A percentile compares a stretch with the other conserved stretches of the same genome.
Conservation (phyloP, 2,888 invertebrate species). For the Fragum whitleyi region DNA sequence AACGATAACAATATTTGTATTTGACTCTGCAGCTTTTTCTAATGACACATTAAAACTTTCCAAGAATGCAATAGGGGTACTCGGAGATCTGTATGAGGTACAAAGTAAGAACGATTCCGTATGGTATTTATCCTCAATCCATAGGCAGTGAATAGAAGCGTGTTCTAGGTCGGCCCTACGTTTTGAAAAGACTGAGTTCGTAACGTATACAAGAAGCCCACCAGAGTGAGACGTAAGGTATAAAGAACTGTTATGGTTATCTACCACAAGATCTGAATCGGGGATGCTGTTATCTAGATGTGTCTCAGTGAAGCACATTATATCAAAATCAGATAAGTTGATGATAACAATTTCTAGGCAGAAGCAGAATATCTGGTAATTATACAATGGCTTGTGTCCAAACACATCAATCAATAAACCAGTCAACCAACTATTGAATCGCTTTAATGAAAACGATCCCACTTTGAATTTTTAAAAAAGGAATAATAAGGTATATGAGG, state of each 20-base stretch:
- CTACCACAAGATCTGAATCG: not conserved
- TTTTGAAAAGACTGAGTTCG: not conserved
- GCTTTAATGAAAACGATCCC: too few species aligned
- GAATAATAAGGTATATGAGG: too few species aligned
- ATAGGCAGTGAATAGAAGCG: not conserved
- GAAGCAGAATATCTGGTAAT: too few species aligned
- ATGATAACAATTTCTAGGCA: too few species aligned
- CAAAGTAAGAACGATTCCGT: not conserved
- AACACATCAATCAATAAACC: too few species aligned
- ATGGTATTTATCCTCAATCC: slow-evolving; percentile 6
- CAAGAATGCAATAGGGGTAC: not conserved
- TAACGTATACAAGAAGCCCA: slow-evolving; percentile 11
- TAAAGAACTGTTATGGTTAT: not conserved
- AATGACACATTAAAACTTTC: not conserved
- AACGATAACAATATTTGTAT: not conserved
- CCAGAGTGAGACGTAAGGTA: slow-evolving; percentile 7
- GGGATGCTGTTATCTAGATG: slow-evolving; percentile 3
- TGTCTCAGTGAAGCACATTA: slow-evolving; percentile 20
- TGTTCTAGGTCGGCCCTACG: slow-evolving; percentile 5
- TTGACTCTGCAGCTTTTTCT: not conserved
- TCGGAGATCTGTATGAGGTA: not conserved
- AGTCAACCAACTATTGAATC: too few species aligned
- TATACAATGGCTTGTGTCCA: too few species aligned
- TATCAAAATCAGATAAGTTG: slow-evolving; percentile 18
- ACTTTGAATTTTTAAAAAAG: too few species aligned